Evolutionary conservation across 2,888 invertebrate species (phyloP), one percentile per base, ranked within the genome.

Genomic region (Timema cristinae): DNA sequence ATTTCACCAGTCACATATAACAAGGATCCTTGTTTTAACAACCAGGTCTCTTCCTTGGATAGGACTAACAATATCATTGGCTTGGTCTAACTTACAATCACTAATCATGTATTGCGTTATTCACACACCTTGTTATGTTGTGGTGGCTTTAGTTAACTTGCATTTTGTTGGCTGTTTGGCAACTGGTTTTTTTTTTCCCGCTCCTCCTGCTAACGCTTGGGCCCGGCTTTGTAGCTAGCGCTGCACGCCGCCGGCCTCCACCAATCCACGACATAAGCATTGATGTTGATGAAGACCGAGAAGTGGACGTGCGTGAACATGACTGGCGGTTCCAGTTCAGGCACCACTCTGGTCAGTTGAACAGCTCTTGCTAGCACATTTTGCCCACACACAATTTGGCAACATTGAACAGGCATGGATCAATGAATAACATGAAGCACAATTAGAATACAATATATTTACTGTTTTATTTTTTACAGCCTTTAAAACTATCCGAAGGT

Each of bases 241-340:
- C 32, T 48, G 63, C 63, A 8, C 63, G 67, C 16, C 81, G 81
- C 76, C 81, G 84, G 79, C 82, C 82, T 75, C 82, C 82, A 73
- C 82, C 84, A 76, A 81, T 82, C 75, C 83, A 83, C 80, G 85
- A 85, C 79, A 85, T 85, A 81, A 85, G 85, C 81, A 80, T 85
- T 78, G 85, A 85, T 78, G 32, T 63, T 63, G 85, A 85, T 79
- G 85, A 85, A 79, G 84, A 85, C 79, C 83, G 83, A 68, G 85
- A 85, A 79, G 84, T 84, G 80, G 84, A 85, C 79, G 84, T 83
- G 72, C 80, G 83, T 77, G 85, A 85, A 81, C 85, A 85, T 80
- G 85, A 85, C 81, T 85, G 85, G 85, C 82, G 84, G 73, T 85
- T 84, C 83, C 82, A 83, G 80, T 82, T 84, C 78, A 52, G 67